Percentiles rank a stretch among this genome's conserved stretches.
These are phyloP conservation scores for Xestia c-nigrum DNA, from an alignment of 2,888 invertebrate species.

Conservation along the genomic window DNA sequence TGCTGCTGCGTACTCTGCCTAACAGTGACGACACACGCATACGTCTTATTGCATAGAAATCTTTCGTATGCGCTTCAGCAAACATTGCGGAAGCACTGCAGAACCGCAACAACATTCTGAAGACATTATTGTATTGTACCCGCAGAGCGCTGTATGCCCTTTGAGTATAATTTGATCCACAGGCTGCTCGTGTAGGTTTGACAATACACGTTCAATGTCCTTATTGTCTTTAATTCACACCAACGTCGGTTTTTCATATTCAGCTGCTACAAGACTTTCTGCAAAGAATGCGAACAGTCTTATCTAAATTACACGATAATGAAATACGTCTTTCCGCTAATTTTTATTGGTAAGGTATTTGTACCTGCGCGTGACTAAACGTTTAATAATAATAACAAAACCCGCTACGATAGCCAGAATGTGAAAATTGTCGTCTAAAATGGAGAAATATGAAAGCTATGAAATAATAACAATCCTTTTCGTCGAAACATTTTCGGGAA, in stretches of 20 bases:
- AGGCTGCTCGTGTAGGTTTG: no score
- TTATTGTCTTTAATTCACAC: neutral
- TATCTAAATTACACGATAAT: neutral
- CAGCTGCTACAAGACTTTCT: neutral
- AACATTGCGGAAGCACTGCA: no score
- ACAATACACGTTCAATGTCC: no score
- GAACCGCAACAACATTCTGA: no score
- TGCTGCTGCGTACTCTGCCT: no score
- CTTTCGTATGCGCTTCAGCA: no score
- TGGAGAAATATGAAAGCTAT: constrained; percentile 25
- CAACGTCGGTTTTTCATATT: neutral
- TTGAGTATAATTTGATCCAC: no score
- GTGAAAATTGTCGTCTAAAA: constrained; percentile 17
- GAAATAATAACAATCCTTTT: constrained; percentile 46
- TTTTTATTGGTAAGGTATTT: neutral
- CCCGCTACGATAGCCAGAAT: neutral
- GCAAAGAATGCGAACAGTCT: neutral
- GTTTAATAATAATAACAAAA: neutral
- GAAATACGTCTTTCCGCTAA: neutral
- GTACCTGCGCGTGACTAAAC: neutral
- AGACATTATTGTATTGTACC: no score
- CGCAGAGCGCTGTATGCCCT: no score
- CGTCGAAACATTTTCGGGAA: constrained; percentile 29
- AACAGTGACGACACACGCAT: no score
- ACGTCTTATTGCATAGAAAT: no score